A percentile compares a stretch with the other conserved stretches of the same genome.
phyloP scores from a whole-genome alignment of 2,888 invertebrate species.

The Kryphioiulus occultus region DNA sequence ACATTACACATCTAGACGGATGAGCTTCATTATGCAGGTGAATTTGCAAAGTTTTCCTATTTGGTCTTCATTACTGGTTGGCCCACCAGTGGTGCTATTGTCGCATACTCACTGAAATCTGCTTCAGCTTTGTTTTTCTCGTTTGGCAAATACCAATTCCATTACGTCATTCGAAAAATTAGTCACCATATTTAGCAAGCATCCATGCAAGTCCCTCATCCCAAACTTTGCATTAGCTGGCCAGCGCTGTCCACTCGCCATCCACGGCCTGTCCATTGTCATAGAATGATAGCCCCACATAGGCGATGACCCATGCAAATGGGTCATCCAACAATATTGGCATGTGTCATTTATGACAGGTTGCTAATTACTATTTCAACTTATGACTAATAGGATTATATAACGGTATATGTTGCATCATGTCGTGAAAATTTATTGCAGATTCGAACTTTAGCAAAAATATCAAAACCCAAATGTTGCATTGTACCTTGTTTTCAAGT shows the following conservation, averaged over 20 bases:
- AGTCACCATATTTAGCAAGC: not conserved
- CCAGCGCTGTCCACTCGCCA: not conserved
- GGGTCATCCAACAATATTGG: slow-evolving; percentile 1
- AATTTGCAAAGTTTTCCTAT: not conserved
- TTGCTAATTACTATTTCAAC: not conserved
- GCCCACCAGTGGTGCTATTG: not conserved
- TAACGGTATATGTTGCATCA: not conserved
- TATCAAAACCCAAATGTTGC: no score
- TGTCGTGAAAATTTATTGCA: not conserved
- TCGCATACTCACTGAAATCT: not conserved
- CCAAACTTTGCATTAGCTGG: not conserved
- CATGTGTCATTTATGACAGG: not conserved
- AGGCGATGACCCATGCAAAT: slow-evolving; percentile 6
- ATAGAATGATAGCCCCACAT: not conserved
- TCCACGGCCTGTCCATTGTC: not conserved
- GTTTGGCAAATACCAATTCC: not conserved
- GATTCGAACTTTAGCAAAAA: not conserved
- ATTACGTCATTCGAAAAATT: slow-evolving; percentile 13
- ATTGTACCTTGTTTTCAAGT: no score
- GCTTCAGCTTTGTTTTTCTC: not conserved
- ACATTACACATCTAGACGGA: no score
- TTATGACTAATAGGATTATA: not conserved
- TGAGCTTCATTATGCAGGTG: not conserved
- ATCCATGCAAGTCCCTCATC: not conserved
- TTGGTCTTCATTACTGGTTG: not conserved